phyloP scores from a whole-genome alignment of 2,888 invertebrate genomes.

The Heliconius charithonia region DNA sequence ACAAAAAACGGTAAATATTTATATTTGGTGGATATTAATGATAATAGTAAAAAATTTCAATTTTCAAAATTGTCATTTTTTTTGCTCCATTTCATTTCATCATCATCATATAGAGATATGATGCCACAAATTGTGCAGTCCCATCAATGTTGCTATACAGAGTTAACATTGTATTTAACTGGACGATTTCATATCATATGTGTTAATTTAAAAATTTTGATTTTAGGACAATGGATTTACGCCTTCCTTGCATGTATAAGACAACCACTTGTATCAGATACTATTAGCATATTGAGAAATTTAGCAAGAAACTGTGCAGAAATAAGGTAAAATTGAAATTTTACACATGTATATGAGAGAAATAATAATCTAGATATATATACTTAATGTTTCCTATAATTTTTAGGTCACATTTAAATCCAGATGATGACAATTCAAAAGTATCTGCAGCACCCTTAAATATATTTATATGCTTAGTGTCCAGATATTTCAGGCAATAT shows the following conservation, averaged over 20 bases:
- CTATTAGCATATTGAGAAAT: slow-evolving; percentile 85
- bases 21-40: too few relatives aligned
- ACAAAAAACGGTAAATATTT: background rate
- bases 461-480: slow-evolving; percentile 89
- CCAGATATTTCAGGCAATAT: slow-evolving; percentile 88
- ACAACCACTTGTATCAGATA: slow-evolving; percentile 87
- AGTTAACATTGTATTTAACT: background rate
- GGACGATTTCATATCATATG: background rate
- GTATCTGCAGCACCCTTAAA: slow-evolving; percentile 84
- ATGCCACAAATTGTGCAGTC: background rate
- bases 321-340: slow-evolving; percentile 69
- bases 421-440: slow-evolving; percentile 64
- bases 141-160: too few relatives aligned
- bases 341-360: background rate
- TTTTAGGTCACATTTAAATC: slow-evolving; percentile 70
- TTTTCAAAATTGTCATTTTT: too few relatives aligned
- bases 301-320: slow-evolving; percentile 86
- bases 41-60: too few relatives aligned
- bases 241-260: slow-evolving; percentile 86
- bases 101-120: background rate
- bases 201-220: slow-evolving; percentile 21
- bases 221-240: slow-evolving; percentile 88
- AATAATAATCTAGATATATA: background rate
- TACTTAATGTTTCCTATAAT: slow-evolving; percentile 25
- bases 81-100: too few relatives aligned